A percentile compares a stretch with the other conserved stretches of the same genome.
These are phyloP conservation scores for Bovichtus variegatus DNA, from an alignment of 2,797 vertebrate species.

Conservation along the genomic window DNA sequence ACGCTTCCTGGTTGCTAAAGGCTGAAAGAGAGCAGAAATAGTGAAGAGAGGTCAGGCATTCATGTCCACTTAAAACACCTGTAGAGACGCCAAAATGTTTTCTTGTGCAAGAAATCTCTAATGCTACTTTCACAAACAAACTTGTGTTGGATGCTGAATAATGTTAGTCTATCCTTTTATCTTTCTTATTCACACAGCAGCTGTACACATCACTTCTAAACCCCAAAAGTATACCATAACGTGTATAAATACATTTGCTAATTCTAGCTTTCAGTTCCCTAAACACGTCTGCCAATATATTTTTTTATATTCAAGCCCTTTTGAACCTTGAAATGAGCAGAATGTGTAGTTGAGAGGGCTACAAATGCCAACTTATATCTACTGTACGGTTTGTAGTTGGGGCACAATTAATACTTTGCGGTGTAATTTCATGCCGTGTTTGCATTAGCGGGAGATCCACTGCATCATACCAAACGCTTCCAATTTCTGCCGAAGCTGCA, in stretches of 20 bases:
- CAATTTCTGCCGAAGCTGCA: too few species aligned
- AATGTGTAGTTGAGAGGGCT: background rate
- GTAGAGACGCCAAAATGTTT: background rate
- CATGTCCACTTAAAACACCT: background rate
- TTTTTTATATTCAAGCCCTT: background rate
- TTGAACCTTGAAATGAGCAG: background rate
- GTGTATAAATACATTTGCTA: background rate
- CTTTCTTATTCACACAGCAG: background rate
- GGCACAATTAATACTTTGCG: background rate
- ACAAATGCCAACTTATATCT: background rate
- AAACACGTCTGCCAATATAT: background rate
- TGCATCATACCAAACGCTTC: too few species aligned
- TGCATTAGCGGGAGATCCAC: background rate
- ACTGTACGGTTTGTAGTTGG: background rate
- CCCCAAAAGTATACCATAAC: too few species aligned
- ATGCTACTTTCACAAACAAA: too few species aligned
- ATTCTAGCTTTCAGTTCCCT: background rate
- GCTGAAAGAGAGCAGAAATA: conserved; percentile 57
- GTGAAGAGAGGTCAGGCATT: conserved; percentile 1
- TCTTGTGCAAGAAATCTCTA: too few species aligned
- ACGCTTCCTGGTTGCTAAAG: conserved; percentile 68
- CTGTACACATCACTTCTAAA: background rate
- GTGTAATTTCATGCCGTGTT: background rate
- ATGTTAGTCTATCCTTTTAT: background rate
- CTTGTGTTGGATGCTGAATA: too few species aligned